Percentiles rank a stretch among this genome's conserved stretches.
Conservation (phyloP, 2,797 vertebrate species). For the Coendou prehensilis region DNA sequence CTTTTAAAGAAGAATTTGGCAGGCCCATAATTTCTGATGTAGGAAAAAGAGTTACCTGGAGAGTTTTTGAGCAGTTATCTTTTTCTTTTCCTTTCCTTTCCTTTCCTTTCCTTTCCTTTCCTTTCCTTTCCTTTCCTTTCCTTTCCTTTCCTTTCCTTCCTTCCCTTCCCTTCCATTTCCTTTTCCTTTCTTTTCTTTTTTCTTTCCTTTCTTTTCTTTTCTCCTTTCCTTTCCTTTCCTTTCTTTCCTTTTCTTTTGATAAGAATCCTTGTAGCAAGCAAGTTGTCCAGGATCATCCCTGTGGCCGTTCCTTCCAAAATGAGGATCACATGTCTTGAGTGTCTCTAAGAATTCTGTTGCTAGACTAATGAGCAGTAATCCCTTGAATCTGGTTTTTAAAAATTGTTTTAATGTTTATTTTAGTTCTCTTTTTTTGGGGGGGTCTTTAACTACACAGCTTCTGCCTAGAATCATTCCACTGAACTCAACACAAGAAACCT, state of each 20-base stretch:
- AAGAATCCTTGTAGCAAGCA: not conserved
- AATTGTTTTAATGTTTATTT: not conserved
- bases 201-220: not conserved
- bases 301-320: not conserved
- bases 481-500: not conserved
- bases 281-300: not conserved
- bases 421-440: not conserved
- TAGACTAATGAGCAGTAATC: not conserved
- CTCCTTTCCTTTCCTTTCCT: no score
- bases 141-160: no score
- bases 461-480: not conserved
- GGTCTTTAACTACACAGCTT: not conserved
- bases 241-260: not conserved
- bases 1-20: slow-evolving; percentile 39
- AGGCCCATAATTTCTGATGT: not conserved
- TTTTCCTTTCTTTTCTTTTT: no score
- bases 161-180: not conserved
- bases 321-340: not conserved
- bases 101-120: no score
- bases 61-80: slow-evolving; percentile 4
- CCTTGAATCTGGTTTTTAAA: not conserved
- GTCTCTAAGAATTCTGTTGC: not conserved
- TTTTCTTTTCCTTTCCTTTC: no score
- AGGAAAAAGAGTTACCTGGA: not conserved
- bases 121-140: not conserved